phyloP scores from a whole-genome alignment of 2,113 vertebrate genomes.

The Paradisaea rubra region DNA sequence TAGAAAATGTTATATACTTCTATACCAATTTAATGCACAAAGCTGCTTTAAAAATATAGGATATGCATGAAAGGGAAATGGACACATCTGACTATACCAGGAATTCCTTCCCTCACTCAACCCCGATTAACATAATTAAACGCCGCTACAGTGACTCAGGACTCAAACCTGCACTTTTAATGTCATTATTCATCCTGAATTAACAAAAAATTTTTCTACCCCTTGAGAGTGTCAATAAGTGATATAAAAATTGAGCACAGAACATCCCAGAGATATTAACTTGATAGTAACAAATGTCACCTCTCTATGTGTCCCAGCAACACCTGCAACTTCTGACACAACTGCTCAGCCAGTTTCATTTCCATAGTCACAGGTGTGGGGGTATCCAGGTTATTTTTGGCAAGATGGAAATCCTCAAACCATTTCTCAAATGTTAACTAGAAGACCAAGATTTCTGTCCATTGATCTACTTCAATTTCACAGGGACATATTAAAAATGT shows the following conservation, averaged over 20 bases:
- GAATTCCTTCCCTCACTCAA: not conserved
- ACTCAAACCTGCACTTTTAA: not conserved
- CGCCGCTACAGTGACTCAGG: accelerated
- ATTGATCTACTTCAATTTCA: not conserved
- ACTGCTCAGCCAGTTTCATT: not conserved
- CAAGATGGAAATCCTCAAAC: not conserved
- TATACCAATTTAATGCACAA: not conserved
- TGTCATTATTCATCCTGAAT: not conserved
- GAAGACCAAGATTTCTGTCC: not conserved
- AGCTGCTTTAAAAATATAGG: not conserved
- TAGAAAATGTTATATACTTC: not conserved
- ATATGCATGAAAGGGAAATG: not conserved
- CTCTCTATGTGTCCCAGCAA: not conserved
- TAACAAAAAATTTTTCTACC: not conserved
- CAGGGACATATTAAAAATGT: not conserved
- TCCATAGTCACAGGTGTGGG: not conserved
- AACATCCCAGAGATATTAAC: not conserved
- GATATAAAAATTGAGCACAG: not conserved
- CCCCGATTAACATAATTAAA: not conserved
- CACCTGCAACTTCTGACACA: not conserved
- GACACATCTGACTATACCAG: too few relatives aligned
- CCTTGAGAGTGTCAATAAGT: accelerated
- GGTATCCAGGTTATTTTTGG: not conserved
- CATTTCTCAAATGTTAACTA: not conserved
- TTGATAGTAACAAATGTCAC: not conserved